A percentile compares a stretch with the other conserved stretches of the same genome.
phyloP scores from a whole-genome alignment of 23 tunicate species.

The Ascidia mentula region DNA sequence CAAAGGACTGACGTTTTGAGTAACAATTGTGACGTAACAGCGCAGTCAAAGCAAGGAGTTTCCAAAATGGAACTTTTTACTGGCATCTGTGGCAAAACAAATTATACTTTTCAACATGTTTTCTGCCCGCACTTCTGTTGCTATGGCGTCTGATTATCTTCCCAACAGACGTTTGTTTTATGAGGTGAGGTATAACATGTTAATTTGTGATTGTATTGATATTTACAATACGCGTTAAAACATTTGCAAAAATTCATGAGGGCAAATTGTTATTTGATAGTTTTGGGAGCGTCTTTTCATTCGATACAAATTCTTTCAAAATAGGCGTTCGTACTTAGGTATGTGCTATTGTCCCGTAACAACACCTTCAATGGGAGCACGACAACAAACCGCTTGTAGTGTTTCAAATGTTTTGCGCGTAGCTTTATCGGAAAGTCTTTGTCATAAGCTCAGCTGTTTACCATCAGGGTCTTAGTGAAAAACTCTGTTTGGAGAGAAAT shows the following conservation, averaged over 20 bases:
- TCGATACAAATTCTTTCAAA: neutral
- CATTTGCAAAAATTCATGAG: neutral
- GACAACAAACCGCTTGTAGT: slow-evolving; percentile 8
- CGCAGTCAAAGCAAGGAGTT: too few species aligned
- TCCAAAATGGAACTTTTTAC: too few species aligned
- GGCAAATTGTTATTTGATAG: neutral
- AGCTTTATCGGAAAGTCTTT: too few species aligned
- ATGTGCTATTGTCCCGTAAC: neutral
- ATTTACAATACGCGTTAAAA: too few species aligned
- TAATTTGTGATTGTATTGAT: neutral
- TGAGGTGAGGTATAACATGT: slow-evolving; percentile 31
- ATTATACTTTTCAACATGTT: slow-evolving; percentile 35
- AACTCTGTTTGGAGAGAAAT: neutral
- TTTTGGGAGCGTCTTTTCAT: neutral
- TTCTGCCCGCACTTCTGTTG: slow-evolving; percentile 42
- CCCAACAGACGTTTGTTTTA: slow-evolving; percentile 48
- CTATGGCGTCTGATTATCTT: slow-evolving; percentile 33
- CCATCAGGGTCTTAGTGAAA: neutral
- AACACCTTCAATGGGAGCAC: neutral
- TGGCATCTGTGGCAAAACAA: too few species aligned
- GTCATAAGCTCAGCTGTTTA: neutral
- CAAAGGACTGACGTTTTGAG: too few species aligned
- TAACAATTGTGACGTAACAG: too few species aligned
- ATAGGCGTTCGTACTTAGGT: neutral
- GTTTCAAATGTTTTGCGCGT: neutral